Base-by-base conservation (phyloP, 1,140 invertebrate species). In the Pseudachorutes palmiensis region DNA sequence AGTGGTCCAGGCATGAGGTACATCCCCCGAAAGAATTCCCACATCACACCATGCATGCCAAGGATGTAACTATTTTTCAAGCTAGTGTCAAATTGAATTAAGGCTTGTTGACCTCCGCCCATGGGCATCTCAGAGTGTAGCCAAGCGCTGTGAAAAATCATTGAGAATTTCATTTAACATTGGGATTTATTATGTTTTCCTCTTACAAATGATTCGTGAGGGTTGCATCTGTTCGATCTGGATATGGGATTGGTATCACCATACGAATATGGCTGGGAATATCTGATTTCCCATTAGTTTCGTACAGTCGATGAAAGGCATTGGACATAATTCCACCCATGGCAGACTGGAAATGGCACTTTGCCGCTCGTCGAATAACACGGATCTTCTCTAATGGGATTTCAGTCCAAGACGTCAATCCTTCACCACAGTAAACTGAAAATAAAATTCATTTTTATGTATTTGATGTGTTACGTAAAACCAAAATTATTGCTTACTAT, bases 1-100 rank as follows among this genome's bases (percentile, higher is more conserved):
- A 66, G 61, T 19, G 70, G 70, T 33, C 24, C 62, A 22, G 72
- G 72, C 1, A 71, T 30, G 2, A 74, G 22, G 51, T 74, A 74
- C 30, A 74, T 41, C 29, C 33, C 62, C 57, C 68, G 58, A 31
- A 74, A 74, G 26, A 71, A 57, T 64, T 71, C 60, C 72, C 72
- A 74, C 66, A 74, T 67, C 26, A 74, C 65, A 51, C 68, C 72
- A 49, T 74, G 72, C 24, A 74, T 28, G 24, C 72, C 72, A 30
- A 62, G 65, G 3, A 29, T 64, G 64, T 74, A 74, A 28, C 68
- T 71, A 14, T 70, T 22, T 26, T 63, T 66, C 14, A 74, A 49
- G 64, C 65, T 71, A 1, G 26, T 48, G 59, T 74, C 72, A 60
- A 74, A 74, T 30, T 67, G 65, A 32, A 57, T 64, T 2, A 74